Evolutionary conservation across 23 tunicate genomes (phyloP), one percentile per base, ranked within the genome.

Genomic region (Diplosoma virens): DNA sequence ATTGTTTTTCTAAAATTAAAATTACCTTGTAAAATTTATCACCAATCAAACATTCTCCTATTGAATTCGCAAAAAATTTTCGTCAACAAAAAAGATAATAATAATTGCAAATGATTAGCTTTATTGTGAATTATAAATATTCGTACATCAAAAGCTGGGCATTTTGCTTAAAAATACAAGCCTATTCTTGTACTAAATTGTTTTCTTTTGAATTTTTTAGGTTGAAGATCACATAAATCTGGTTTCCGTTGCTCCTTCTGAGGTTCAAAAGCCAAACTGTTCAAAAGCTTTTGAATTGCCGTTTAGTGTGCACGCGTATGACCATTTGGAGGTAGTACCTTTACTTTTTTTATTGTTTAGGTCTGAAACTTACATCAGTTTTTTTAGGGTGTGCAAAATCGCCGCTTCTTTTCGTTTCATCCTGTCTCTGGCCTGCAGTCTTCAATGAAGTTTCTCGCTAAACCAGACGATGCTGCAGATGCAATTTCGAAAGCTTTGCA

Each of bases 321-420:
- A 93, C 54, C 93, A 93, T 66, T 33, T 91, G 74, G 75, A 83
- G 82, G 96, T 85, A n/a, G n/a, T n/a, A n/a, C n/a, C n/a, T n/a
- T n/a, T n/a, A n/a, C n/a, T n/a, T n/a, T n/a, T n/a, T n/a, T n/a
- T n/a, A n/a, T n/a, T n/a, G n/a, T n/a, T n/a, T n/a, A n/a, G 50
- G 14, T 41, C 14, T 41, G 14, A 41, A 41, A 41, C 9, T 41
- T 41, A 7, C 28, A 29, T 61, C 28, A 7, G 6, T 35, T 67
- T 11, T 45, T 35, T 35, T 76, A 92, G 97, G 97, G 88, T 25
- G 92, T 92, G 20, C 85, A 76, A 37, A 76, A 85, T 30, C 80
- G 92, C 2, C 70, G 70, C 3, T 37, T 54, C 23, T 73, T 92
- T 29, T 50, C 76, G 0, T 48, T 7, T 17, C 87, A 80, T 11